Conservation (phyloP, 2,113 vertebrate genomes). For the Rhombomys opimus region DNA sequence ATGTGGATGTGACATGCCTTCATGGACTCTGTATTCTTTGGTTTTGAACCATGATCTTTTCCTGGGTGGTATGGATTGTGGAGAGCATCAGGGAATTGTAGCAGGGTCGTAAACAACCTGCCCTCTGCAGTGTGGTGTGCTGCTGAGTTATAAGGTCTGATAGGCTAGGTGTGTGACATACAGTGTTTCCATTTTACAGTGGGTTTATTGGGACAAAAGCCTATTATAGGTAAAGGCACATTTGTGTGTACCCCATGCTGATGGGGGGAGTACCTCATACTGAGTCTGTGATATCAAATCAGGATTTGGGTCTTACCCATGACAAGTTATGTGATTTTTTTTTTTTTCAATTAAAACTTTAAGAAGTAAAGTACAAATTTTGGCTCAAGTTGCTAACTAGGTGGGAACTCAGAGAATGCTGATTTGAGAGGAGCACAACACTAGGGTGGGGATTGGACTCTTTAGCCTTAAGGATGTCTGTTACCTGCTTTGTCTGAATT, state of each 20-base stretch:
- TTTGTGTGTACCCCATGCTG: fast-evolving
- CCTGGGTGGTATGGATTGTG: too few species aligned
- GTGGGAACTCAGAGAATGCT: not conserved
- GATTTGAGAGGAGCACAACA: fast-evolving
- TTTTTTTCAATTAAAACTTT: not conserved
- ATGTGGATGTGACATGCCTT: not conserved
- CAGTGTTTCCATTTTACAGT: not conserved
- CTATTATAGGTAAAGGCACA: not conserved
- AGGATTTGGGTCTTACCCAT: not conserved
- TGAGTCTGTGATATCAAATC: fast-evolving
- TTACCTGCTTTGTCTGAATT: not conserved
- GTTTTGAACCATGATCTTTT: not conserved
- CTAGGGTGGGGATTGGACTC: not conserved
- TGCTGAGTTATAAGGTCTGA: not conserved
- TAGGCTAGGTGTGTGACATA: not conserved
- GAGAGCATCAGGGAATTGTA: not conserved
- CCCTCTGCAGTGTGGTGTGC: not conserved
- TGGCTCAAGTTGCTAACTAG: fast-evolving
- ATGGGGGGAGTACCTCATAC: not conserved
- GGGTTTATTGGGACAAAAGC: not conserved
- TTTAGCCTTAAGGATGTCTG: not conserved
- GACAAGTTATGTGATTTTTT: not conserved
- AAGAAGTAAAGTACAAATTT: not conserved
- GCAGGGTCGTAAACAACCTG: not conserved
- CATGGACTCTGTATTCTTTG: not conserved